Conservation (phyloP, 1,140 invertebrate species). For the Neuroterus valhalla region DNA sequence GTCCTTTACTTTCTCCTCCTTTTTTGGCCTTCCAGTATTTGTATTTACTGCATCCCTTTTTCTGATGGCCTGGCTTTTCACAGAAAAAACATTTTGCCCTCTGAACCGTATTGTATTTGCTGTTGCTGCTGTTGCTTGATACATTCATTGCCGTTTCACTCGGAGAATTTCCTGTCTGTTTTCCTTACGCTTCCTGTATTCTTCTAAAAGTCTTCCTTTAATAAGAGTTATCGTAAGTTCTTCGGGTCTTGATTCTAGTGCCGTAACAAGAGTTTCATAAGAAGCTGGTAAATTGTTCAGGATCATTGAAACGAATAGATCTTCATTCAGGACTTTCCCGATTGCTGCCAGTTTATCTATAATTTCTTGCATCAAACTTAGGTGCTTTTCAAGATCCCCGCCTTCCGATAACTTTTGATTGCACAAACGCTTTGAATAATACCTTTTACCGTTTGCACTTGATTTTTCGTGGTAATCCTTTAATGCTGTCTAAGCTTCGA, state of each 20-base stretch:
- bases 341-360: conserved; percentile 39
- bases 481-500: conserved; percentile 32
- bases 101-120: too few species aligned
- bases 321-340: conserved; percentile 31
- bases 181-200: conserved; percentile 43
- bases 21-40: conserved; percentile 8
- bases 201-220: conserved; percentile 44
- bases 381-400: conserved; percentile 38
- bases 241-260: conserved; percentile 44
- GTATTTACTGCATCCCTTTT: not conserved
- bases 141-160: conserved; percentile 5
- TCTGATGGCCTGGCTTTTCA: not conserved
- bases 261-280: conserved; percentile 46
- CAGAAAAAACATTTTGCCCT: not conserved
- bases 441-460: conserved; percentile 30
- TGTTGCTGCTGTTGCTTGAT: not conserved
- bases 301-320: conserved; percentile 36
- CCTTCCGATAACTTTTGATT: conserved; percentile 33
- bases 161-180: not conserved
- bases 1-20: not conserved
- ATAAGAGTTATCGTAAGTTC: conserved; percentile 35
- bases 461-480: conserved; percentile 36
- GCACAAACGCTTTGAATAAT: conserved; percentile 27
- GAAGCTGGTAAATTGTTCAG: conserved; percentile 42
- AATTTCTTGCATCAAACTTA: not conserved